Conservation (phyloP, 2,888 invertebrate species). For the Marronus borbonicus region DNA sequence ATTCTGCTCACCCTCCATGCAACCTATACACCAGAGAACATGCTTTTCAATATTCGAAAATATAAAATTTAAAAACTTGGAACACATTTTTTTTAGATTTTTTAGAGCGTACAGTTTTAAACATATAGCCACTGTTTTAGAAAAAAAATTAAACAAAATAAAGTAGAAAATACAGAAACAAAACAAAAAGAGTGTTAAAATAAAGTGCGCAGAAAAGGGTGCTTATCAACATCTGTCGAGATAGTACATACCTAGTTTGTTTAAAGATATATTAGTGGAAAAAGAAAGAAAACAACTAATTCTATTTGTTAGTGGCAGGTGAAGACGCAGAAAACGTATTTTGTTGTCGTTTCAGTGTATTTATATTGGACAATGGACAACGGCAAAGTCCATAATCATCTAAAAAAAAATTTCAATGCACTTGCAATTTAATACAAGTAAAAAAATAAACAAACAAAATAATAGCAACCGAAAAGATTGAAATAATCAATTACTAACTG, state of each 20-base stretch:
- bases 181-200: background rate
- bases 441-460: slow-evolving; percentile 26
- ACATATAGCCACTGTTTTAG: slow-evolving; percentile 31
- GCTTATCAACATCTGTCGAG: slow-evolving; percentile 27
- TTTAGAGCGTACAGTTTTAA: background rate
- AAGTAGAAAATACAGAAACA: background rate
- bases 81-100: slow-evolving; percentile 21
- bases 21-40: too few species aligned
- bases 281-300: slow-evolving; percentile 52
- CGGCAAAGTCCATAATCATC: slow-evolving; percentile 48
- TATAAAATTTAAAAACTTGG: slow-evolving; percentile 21
- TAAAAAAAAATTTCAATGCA: slow-evolving; percentile 48
- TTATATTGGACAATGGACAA: slow-evolving; percentile 45
- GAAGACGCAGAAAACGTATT: slow-evolving; percentile 48
- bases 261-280: slow-evolving; percentile 47
- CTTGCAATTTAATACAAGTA: slow-evolving; percentile 2
- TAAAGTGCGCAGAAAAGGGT: slow-evolving; percentile 13
- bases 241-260: slow-evolving; percentile 50
- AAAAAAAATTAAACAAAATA: background rate
- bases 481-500: background rate
- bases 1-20: background rate
- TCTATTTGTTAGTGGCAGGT: slow-evolving; percentile 48
- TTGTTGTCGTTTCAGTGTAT: slow-evolving; percentile 53
- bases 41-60: too few species aligned
- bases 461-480: slow-evolving; percentile 15